Evolutionary conservation across 2,797 vertebrate species (phyloP).

Genomic region (Rhynchonycteris naso): DNA sequence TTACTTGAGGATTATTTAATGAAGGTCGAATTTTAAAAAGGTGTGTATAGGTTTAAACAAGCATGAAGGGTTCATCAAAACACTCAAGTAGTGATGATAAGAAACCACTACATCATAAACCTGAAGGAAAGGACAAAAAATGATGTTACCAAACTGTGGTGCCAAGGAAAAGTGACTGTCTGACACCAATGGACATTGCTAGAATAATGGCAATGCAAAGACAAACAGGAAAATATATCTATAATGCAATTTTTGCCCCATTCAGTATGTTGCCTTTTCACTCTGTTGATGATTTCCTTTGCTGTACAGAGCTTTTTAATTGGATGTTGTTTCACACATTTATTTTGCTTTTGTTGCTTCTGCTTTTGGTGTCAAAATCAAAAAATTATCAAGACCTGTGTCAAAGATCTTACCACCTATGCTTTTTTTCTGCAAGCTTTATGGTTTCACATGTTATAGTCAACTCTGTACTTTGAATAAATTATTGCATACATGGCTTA

Average conservation of each 20-base stretch:
- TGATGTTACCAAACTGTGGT: not conserved
- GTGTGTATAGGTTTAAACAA: not conserved
- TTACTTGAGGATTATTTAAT: not conserved
- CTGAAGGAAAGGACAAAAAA: not conserved
- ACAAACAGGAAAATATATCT: not conserved
- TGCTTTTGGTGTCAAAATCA: not conserved
- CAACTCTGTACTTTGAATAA: too few relatives aligned
- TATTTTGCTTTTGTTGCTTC: not conserved
- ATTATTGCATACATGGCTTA: too few relatives aligned
- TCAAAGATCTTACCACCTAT: too few relatives aligned
- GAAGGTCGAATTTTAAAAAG: not conserved
- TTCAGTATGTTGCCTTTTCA: not conserved
- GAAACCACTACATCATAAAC: accelerated
- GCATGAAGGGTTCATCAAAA: not conserved
- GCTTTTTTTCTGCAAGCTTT: not conserved
- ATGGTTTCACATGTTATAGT: not conserved
- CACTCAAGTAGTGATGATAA: not conserved
- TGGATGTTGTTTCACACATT: not conserved
- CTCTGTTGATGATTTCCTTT: not conserved
- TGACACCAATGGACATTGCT: not conserved
- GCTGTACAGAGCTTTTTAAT: not conserved
- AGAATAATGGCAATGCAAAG: not conserved
- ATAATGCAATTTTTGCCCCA: not conserved
- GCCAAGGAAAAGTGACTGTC: not conserved
- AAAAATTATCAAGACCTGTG: not conserved